Evolutionary conservation across 2,797 vertebrate genomes (phyloP).

Genomic region (Hemibagrus guttatus): DNA sequence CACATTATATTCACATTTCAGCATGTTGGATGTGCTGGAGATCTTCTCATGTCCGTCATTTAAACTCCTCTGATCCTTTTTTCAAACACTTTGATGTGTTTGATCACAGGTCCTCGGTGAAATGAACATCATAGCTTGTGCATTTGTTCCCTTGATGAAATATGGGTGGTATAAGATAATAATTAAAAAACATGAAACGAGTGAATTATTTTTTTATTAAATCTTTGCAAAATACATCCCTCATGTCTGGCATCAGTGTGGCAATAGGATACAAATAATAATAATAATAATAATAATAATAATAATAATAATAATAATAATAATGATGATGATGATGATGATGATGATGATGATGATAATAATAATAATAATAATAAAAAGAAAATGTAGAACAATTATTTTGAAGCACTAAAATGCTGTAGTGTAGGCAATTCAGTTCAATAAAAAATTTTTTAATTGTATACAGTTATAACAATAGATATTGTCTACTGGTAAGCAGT

Average conservation of each 20-base stretch:
- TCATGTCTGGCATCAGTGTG: background rate
- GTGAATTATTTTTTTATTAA: constrained; percentile 4
- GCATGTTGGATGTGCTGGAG: constrained; percentile 45
- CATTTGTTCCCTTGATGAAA: constrained; percentile 44
- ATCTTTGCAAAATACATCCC: background rate
- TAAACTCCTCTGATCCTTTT: constrained; percentile 54
- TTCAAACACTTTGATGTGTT: constrained; percentile 53
- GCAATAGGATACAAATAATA: background rate
- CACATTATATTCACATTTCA: constrained; percentile 36
- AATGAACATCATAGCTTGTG: constrained; percentile 51
- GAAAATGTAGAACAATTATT: background rate
- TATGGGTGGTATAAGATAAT: background rate
- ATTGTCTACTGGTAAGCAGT: background rate
- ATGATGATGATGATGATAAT: too few species aligned
- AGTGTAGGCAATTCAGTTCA: background rate
- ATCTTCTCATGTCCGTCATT: constrained; percentile 51
- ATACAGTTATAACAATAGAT: background rate
- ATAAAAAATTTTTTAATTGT: background rate
- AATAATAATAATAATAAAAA: too few species aligned
- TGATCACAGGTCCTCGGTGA: constrained; percentile 48
- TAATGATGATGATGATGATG: too few species aligned
- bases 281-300: background rate
- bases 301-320: too few species aligned
- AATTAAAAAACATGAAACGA: constrained; percentile 28
- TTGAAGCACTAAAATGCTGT: background rate